Evolutionary conservation across 2,113 vertebrate species (phyloP).

Genomic region (Saccopteryx leptura): DNA sequence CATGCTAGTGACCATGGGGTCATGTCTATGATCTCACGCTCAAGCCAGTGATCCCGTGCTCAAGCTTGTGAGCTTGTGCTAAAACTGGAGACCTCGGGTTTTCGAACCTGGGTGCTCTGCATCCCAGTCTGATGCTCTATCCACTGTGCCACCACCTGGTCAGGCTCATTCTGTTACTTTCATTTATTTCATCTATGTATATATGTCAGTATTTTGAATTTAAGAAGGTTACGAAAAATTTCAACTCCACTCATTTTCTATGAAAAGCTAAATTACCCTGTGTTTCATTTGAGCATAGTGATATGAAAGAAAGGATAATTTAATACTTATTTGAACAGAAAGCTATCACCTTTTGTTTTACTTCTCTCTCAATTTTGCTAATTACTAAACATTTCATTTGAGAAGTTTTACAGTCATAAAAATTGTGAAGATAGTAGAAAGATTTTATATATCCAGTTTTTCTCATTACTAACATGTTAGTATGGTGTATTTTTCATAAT

Average conservation of each 20-base stretch:
- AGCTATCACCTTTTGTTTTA: neutral
- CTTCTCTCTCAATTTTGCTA: neutral
- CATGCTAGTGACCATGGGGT: no score
- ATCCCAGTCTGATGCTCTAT: no score
- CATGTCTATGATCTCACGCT: no score
- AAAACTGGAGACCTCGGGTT: no score
- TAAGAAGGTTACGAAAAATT: neutral
- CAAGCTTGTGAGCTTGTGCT: no score
- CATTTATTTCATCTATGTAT: neutral
- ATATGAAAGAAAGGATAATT: neutral
- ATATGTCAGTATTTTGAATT: neutral
- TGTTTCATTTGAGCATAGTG: neutral
- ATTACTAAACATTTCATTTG: conserved; percentile 1
- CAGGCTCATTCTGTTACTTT: neutral
- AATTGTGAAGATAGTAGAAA: neutral
- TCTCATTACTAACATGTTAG: neutral
- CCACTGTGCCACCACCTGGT: no score
- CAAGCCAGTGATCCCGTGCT: no score
- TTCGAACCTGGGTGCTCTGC: no score
- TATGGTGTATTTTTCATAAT: neutral
- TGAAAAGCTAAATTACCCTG: neutral
- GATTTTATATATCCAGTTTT: neutral
- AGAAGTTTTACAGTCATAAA: neutral
- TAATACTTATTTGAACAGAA: neutral
- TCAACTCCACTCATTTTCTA: neutral